Percentiles rank a stretch among this genome's conserved stretches.
Conservation (phyloP, 2,113 vertebrate genomes). For the Saguinus midas region DNA sequence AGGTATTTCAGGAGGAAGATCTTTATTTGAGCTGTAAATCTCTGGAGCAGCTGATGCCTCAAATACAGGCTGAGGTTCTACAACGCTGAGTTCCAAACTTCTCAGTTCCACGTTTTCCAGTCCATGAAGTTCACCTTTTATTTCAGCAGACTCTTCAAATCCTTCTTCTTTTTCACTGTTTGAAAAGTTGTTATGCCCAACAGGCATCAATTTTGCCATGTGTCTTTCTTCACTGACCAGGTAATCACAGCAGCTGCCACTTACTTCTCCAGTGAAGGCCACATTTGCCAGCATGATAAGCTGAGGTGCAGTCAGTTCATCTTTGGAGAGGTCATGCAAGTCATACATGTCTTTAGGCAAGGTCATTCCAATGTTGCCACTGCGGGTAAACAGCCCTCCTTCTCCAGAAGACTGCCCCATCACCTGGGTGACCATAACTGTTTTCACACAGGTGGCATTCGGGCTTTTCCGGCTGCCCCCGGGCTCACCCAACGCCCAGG, state of each 20-base stretch:
- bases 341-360: constrained; percentile 87
- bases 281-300: constrained; percentile 98
- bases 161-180: constrained; percentile 92
- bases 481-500: neutral
- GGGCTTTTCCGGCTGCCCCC: too few species aligned
- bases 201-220: constrained; percentile 96
- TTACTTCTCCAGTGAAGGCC: constrained; percentile 88
- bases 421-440: constrained; percentile 91
- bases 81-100: constrained; percentile 61
- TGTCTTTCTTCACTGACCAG: constrained; percentile 91
- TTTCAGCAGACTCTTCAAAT: constrained; percentile 81
- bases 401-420: constrained; percentile 86
- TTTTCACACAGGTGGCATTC: neutral
- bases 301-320: constrained; percentile 92
- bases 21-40: constrained; percentile 74
- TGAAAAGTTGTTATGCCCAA: constrained; percentile 90
- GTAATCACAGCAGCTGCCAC: constrained; percentile 86
- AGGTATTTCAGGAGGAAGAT: constrained; percentile 61
- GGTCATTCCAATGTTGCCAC: constrained; percentile 82
- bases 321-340: constrained; percentile 88
- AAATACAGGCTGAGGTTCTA: constrained; percentile 68
- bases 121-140: constrained; percentile 56
- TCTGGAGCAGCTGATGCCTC: constrained; percentile 67
- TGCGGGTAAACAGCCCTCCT: constrained; percentile 84
- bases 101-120: constrained; percentile 77